Base-by-base conservation (phyloP, 2,797 vertebrate species). In the Alauda arvensis region DNA sequence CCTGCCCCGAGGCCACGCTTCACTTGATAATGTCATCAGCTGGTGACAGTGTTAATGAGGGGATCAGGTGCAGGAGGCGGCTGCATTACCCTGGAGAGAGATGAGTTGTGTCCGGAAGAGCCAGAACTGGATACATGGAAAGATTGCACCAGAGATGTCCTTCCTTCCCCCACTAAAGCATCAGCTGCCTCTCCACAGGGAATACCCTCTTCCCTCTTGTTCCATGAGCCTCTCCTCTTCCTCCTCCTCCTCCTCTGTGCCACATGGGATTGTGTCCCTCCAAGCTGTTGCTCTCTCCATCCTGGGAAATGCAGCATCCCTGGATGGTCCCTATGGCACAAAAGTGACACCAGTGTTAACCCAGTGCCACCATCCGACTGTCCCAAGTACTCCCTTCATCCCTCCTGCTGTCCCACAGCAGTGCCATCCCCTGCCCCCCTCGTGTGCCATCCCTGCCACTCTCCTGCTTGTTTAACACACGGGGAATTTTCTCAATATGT, bases 1-100 rank as follows among this genome's bases (percentile, higher is more conserved):
- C 33, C 53, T 87, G 43, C 74, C 60, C 71, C 1, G 0, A 84
- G 90, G 94, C 93, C 71, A 84, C 2, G 80, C 94, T 95, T 89
- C 91, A 62, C 70, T 94, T 84, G 94, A 90, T 90, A 91, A 86
- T 85, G 91, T 71, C 94, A 93, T 90, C 94, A 89, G 89, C 94
- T 82, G 84, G 93, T 94, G 93, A 90, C 91, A 92, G 90, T 83
- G 92, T 75, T 95, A 95, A 92, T 93, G 89, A 3, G 28, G 91
- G 93, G 93, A 95, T 94, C 94, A 95, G 94, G 94, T 95, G 94
- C 90, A 78, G 3, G 26, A 82, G 68, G 57, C 9, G 2, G 83
- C 78, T 52, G 87, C 90, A 90, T 85, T 87, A 79, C 93, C 93
- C 94, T 71, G 94, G 91, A 86, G 94, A 93, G 90, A 74, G 87